phyloP scores from a whole-genome alignment of 2,113 vertebrate genomes.

The Rhabdomys dilectus region DNA sequence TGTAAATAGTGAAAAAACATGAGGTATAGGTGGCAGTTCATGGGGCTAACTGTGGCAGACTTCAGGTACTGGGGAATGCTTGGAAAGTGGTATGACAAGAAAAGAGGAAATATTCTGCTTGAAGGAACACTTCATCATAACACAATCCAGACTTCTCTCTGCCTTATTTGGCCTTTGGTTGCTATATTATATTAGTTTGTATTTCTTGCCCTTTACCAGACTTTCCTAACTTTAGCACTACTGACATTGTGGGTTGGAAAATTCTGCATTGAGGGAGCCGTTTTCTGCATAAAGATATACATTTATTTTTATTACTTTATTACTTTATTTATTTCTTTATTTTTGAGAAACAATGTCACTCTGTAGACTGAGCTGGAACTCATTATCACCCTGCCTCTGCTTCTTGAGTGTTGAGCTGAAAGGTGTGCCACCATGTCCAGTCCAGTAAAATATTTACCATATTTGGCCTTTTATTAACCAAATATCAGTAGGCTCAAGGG shows the following conservation, averaged over 20 bases:
- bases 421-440: neutral
- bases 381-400: neutral
- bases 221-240: neutral
- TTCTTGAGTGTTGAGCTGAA: neutral
- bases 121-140: fast-evolving
- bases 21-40: neutral
- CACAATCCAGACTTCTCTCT: too few species aligned
- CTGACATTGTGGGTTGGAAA: neutral
- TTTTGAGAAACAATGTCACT: neutral
- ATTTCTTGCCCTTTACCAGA: neutral
- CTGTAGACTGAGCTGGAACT: neutral
- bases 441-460: neutral
- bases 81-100: neutral
- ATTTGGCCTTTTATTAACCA: neutral
- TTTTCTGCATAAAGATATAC: neutral
- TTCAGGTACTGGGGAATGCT: too few species aligned
- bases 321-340: neutral
- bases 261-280: neutral
- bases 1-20: neutral
- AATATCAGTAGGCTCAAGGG: too few species aligned
- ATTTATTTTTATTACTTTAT: neutral
- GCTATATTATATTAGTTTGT: neutral
- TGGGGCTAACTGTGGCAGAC: neutral
- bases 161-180: neutral
- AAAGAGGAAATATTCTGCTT: fast-evolving